phyloP scores from a whole-genome alignment of 2,113 vertebrate species.

The Microcebus lehilahytsara region DNA sequence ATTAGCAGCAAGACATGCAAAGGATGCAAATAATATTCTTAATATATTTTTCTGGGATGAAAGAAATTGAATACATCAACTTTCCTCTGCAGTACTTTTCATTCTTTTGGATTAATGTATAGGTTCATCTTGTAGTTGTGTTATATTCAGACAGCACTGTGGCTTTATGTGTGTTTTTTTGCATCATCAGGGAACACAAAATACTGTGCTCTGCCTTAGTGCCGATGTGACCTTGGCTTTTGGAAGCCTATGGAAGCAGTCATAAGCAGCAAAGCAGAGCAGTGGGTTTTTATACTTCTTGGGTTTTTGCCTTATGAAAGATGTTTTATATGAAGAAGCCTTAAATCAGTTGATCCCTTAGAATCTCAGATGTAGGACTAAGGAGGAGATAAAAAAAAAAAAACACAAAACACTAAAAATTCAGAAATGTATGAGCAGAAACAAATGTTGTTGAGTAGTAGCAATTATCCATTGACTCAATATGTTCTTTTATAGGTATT shows the following conservation, averaged over 20 bases:
- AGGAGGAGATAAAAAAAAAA: not conserved
- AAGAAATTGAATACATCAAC: not conserved
- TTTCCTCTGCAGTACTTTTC: not conserved
- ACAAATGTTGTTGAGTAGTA: not conserved
- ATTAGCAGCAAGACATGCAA: not conserved
- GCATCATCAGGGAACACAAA: conserved; percentile 31
- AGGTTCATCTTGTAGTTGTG: not conserved
- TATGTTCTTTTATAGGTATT: not conserved
- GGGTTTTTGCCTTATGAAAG: conserved; percentile 34
- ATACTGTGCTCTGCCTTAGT: conserved; percentile 41
- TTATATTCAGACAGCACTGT: not conserved
- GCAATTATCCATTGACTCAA: not conserved
- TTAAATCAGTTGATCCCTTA: conserved; percentile 47
- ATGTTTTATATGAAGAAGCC: not conserved
- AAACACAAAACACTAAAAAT: not conserved
- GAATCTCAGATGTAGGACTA: not conserved
- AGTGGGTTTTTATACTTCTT: conserved; percentile 53
- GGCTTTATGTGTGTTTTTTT: conserved; percentile 7
- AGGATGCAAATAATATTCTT: not conserved
- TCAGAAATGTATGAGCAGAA: not conserved
- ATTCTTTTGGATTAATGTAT: not conserved
- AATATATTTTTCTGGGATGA: not conserved
- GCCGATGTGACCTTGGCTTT: conserved; percentile 24
- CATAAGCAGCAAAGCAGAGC: conserved; percentile 43
- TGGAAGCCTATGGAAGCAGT: conserved; percentile 39